Percentiles rank a stretch among this genome's conserved stretches.
Conservation (phyloP, 2,888 invertebrate species). For the Micropterix aruncella region DNA sequence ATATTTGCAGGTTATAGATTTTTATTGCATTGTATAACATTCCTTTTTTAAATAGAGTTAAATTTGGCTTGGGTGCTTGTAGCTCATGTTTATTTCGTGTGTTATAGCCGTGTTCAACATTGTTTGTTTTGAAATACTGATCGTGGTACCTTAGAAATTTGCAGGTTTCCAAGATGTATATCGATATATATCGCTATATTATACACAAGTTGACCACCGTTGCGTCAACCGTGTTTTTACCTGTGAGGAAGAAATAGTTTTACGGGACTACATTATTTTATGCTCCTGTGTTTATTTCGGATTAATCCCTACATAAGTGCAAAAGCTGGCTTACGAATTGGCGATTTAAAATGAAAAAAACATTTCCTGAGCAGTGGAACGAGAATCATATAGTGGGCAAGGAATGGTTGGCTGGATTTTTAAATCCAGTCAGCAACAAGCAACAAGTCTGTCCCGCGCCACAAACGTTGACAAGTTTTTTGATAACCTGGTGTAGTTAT, state of each 20-base stretch:
- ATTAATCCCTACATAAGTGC: conserved; percentile 1
- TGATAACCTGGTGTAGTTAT: too few relatives aligned
- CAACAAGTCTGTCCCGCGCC: background rate
- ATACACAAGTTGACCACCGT: conserved; percentile 6
- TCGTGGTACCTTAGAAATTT: too few relatives aligned
- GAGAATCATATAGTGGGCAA: conserved; percentile 6
- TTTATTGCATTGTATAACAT: too few relatives aligned
- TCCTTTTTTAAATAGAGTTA: too few relatives aligned
- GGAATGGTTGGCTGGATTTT: conserved; percentile 8
- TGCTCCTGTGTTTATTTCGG: conserved; percentile 7
- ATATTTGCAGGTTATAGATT: too few relatives aligned
- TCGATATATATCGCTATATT: too few relatives aligned
- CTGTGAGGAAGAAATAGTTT: conserved; percentile 3
- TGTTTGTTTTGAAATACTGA: too few relatives aligned
- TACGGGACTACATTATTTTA: conserved; percentile 6
- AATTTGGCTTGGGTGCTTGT: too few relatives aligned
- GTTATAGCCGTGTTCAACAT: too few relatives aligned
- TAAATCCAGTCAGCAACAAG: conserved; percentile 3
- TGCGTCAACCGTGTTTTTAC: conserved; percentile 7
- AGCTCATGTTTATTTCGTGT: too few relatives aligned
- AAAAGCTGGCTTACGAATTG: conserved; percentile 4
- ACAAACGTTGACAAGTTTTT: background rate
- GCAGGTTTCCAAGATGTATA: too few relatives aligned
- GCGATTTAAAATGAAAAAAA: conserved; percentile 7
- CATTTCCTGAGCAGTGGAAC: conserved; percentile 6